Base-by-base conservation (phyloP, 2,888 invertebrate genomes). In the Campopleginae sp. region DNA sequence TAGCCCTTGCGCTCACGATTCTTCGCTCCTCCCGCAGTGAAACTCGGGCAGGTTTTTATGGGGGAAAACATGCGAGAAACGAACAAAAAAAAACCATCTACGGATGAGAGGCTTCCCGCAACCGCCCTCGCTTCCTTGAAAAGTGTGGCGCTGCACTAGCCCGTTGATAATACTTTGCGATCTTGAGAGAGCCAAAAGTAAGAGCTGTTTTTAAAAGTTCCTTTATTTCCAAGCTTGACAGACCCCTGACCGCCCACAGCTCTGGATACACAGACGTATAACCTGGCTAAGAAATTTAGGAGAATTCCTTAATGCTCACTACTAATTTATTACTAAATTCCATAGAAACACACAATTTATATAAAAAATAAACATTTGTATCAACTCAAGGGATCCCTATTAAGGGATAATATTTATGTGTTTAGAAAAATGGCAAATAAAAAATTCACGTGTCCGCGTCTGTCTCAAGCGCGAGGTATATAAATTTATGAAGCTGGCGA, bases 231-330 rank as follows among this genome's bases (percentile, higher is more conserved):
- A 78, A 51, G 66, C 81, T 71, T 71, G 75, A 66, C 76, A 51
- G 75, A 80, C 86, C 87, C 89, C 88, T 88, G 89, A 17, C 90
- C 90, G 88, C 90, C 88, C 85, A 85, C 85, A 75, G 42, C 19
- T 17, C 46, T 12, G 10, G 27, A 14, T 14, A 14, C 27, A 14
- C 14, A 5, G 12, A 8, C 44, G 19, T 68, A 44, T 27, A 46
- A 63, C 74, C 44, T n/a, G n/a, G 44, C n/a, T 42, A 44, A 58
- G 5, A 58, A 58, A 58, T 58, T 58, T 27, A 27, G 1, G 27
- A 58, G 58, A 58, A 58, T 14, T n/a, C 4, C 27, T 27, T 58
- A 19, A 51, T 23, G 0, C 12, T 12, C 4, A 19, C 54, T 54
- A 12, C 54, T 23, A 12, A 23, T 58, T 58, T 58, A 27, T 27